Evolutionary conservation across 2,113 vertebrate species (phyloP), one percentile per base, ranked within the genome.

Genomic region (Calidris pugnax): DNA sequence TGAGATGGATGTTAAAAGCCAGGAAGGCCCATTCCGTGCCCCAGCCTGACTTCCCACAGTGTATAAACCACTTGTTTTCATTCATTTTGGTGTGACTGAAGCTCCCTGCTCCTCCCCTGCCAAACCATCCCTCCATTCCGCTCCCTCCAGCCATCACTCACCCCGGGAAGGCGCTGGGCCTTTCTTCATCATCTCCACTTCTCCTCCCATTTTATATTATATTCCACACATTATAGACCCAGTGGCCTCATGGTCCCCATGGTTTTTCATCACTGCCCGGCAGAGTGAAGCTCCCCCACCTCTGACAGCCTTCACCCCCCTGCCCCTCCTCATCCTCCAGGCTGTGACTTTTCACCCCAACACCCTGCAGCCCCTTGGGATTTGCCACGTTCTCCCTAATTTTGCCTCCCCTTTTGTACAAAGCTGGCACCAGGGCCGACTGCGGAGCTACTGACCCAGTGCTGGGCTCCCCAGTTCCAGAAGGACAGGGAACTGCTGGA

Each of bases 171-270:
- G 55, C 37, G 16, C 66, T 5, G 11, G 7, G 33, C 60, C 43
- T 28, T 81, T 21, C 67, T 19, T 26, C 71, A 26, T 4, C 9
- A 4, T 7, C 75, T 15, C 48, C 72, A 73, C 4, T 39, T 43
- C 83, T 35, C 55, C 9, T 4, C 30, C 32, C 77, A 23, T n/a
- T 6, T 19, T 11, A 33, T 5, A 35, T 16, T 23, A 5, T 2
- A 4, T 2, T 35, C 73, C 10, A 20, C 41, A 8, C 4, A 14
- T 27, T 14, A 10, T 1, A 10, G 30, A 32, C 2, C 2, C 4
- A 41, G 43, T 4, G 23, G 11, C 48, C 28, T 37, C 12, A 21
- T 3, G 15, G 79, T 17, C 21, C 30, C 22, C 8, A 0, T 2
- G 10, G 41, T 51, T 47, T 45, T 30, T 14, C 68, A 64, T 2